Percentiles rank a stretch among this genome's conserved stretches.
These are phyloP conservation scores for Apis dorsata DNA, from an alignment of 1,140 invertebrate species.

Conservation along the genomic window DNA sequence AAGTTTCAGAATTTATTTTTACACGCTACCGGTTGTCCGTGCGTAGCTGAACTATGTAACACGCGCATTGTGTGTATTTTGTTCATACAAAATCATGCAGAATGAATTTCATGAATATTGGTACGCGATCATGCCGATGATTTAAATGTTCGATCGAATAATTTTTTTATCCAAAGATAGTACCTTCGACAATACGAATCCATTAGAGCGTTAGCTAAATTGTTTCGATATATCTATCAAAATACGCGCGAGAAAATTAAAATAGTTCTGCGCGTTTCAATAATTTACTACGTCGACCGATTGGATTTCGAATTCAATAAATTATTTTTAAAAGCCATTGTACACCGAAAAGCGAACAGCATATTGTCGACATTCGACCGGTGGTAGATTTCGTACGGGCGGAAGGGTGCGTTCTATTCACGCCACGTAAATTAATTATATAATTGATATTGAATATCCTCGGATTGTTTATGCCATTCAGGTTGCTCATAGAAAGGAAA, in stretches of 20 bases:
- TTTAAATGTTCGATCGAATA: constrained; percentile 30
- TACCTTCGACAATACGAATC: constrained; percentile 12
- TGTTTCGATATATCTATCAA: constrained; percentile 36
- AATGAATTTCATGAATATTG: constrained; percentile 20
- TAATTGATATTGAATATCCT: constrained; percentile 66
- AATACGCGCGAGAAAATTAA: constrained; percentile 31
- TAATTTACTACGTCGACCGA: constrained; percentile 42
- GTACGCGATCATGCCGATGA: constrained; percentile 20
- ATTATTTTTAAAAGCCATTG: constrained; percentile 54
- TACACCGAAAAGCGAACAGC: constrained; percentile 45
- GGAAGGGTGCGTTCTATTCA: constrained; percentile 60
- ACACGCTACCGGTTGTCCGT: constrained; percentile 7
- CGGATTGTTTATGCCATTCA: constrained; percentile 58
- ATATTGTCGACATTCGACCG: constrained; percentile 57
- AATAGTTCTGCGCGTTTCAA: constrained; percentile 36
- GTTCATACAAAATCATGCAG: constrained; percentile 1
- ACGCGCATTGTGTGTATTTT: constrained; percentile 8
- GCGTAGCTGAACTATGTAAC: not conserved
- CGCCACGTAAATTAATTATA: constrained; percentile 64
- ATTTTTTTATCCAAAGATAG: constrained; percentile 3
- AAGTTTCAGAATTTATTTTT: constrained; percentile 42
- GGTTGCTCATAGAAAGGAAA: constrained; percentile 53
- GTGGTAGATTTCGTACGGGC: constrained; percentile 44
- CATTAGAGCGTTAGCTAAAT: constrained; percentile 39
- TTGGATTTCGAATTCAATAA: constrained; percentile 39